Evolutionary conservation across 2,888 invertebrate species (phyloP), one percentile per base, ranked within the genome.

Genomic region (Chouioia cunea): DNA sequence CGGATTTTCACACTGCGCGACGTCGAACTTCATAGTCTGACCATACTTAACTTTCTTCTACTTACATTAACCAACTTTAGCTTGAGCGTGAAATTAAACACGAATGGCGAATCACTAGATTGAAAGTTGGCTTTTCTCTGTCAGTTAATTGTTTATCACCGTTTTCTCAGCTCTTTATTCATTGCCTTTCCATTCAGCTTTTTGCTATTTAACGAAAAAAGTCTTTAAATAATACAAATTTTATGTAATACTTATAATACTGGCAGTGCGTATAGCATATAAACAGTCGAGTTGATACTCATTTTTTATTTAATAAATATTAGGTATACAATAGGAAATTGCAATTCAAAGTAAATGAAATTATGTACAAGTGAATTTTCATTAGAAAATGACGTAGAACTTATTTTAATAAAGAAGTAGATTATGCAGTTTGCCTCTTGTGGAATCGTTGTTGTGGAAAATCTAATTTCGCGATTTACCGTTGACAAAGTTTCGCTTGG

Each of bases 61-160:
- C 36, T 8, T 3, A 47, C 36, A 23, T 10, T 74, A 71, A 68
- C 71, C 71, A 65, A 59, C 56, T 46, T 74, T 53, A 59, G 50
- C 16, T 57, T 66, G 46, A 75, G 60, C 63, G 54, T 66, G 48
- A 66, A 69, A 75, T 75, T 66, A 58, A 69, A 67, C 56, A 44
- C 63, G 36, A 60, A 65, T 58, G 54, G 27, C 53, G n/a, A 65
- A 16, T 36, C 46, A 52, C 54, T 10, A 22, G 43, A 48, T 48
- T 62, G 36, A 43, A 20, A 20, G 52, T 22, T 14, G 43, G 50
- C n/a, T 62, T 20, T 15, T 52, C 18, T 4, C 18, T 43, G 20
- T 50, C 10, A 0, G 4, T 4, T 6, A 36, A 36, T 4, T 15
- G 15, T 15, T 23, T 59, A n/a, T 16, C 10, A 16, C 46, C 27